These are phyloP conservation scores for Ladona fulva DNA, from an alignment of 1,140 invertebrate genomes.

Conservation along the genomic window DNA sequence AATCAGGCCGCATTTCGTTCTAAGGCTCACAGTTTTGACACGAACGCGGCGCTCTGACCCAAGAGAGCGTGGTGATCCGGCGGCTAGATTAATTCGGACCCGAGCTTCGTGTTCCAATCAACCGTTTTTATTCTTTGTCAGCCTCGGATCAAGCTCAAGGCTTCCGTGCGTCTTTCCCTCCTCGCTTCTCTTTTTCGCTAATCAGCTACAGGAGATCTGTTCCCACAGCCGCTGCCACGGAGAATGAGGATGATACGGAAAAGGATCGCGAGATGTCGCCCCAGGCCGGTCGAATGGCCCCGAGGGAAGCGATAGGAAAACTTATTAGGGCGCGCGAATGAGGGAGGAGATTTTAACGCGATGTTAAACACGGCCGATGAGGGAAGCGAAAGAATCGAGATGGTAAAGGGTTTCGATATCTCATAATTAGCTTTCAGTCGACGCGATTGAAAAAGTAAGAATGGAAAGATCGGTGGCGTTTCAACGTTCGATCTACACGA, in stretches of 20 bases:
- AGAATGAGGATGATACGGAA: neutral
- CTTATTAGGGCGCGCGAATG: neutral
- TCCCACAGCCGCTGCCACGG: neutral
- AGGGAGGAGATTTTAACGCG: too few relatives aligned
- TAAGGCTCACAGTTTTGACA: neutral
- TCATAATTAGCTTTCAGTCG: too few relatives aligned
- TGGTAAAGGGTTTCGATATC: too few relatives aligned
- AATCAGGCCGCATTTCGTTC: slow-evolving; percentile 3
- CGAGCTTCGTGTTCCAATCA: neutral
- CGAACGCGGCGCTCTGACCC: neutral
- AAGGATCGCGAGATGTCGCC: neutral
- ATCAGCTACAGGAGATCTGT: neutral
- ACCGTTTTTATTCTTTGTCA: neutral
- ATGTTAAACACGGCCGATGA: too few relatives aligned
- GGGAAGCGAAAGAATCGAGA: too few relatives aligned
- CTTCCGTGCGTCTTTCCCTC: neutral
- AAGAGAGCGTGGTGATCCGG: neutral
- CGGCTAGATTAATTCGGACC: neutral
- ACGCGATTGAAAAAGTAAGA: too few relatives aligned
- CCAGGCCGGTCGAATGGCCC: neutral
- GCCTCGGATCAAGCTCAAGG: slow-evolving; percentile 6
- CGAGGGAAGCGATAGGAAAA: neutral
- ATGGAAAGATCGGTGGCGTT: too few relatives aligned
- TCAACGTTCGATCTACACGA: too few relatives aligned
- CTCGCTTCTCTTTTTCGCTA: neutral